Evolutionary conservation across 2,797 vertebrate genomes (phyloP), one percentile per base, ranked within the genome.

Genomic region (Hoplostethus atlanticus): DNA sequence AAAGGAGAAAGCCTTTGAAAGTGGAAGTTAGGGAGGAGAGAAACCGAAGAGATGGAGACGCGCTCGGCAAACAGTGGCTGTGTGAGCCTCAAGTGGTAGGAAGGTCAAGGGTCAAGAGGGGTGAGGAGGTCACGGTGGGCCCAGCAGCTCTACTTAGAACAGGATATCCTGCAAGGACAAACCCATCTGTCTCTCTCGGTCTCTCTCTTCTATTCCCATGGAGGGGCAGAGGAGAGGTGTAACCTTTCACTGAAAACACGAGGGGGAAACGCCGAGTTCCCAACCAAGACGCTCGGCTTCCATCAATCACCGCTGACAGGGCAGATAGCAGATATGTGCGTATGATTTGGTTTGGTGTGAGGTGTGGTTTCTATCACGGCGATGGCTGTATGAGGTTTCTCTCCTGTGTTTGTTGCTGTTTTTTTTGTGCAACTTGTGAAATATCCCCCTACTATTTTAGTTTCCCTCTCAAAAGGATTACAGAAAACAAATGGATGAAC

Each of bases 91-190:
- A 90, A 84, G 76, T 61, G 21, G 21, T 64, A 77, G 83, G 73
- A 1, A 6, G 89, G 89, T 88, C 90, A 90, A 25, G 54, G 91
- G 90, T 93, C 89, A 92, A 92, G 89, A 92, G 89, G 90, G 91
- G 87, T 91, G 64, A 86, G 64, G 73, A 78, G 93, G 92, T 93
- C 88, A 89, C 55, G 68, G 73, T 64, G 84, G 76, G 85, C 90
- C 88, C 74, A 61, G 85, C 84, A 86, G 84, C 84, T 84, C 82
- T 65, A 89, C 90, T 92, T 90, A 89, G 86, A 93, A 92, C 91
- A 91, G 92, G 91, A 92, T 92, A 93, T 93, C 92, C 92, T 93
- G 92, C 64, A 12, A 87, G 87, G 84, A 91, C 89, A 21, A 87
- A 79, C 75, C 84, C 90, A 90, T 91, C 92, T 87, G 88, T 92